Conservation (phyloP, 2,888 invertebrate genomes). For the Oconnorella tubifera region DNA sequence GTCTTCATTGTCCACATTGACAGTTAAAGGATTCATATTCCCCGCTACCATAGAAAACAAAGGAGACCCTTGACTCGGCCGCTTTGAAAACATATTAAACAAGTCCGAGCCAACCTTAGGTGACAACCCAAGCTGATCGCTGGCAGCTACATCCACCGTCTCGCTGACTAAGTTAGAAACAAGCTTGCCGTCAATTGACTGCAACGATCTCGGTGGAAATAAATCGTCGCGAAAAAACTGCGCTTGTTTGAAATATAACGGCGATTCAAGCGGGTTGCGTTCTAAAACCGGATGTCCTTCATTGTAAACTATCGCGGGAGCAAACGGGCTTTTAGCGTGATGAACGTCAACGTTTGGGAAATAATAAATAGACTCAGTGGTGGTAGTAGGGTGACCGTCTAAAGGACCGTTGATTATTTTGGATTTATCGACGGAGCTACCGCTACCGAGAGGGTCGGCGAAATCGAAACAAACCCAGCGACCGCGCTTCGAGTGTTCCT, state of each 20-base stretch:
- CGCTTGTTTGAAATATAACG: no score
- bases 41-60: neutral
- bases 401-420: neutral
- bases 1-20: no score
- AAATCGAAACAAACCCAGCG: conserved; percentile 94
- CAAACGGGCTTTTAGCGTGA: conserved; percentile 49
- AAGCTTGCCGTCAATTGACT: no score
- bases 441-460: conserved; percentile 66
- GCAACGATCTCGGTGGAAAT: no score
- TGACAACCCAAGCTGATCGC: neutral
- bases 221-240: neutral
- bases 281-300: conserved; percentile 31
- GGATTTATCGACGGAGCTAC: neutral
- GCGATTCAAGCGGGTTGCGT: conserved; percentile 20
- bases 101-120: neutral
- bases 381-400: neutral
- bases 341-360: conserved; percentile 39
- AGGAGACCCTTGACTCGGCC: neutral
- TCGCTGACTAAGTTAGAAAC: no score
- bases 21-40: no score
- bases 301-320: conserved; percentile 25
- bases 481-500: conserved; percentile 85
- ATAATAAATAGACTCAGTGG: conserved; percentile 21
- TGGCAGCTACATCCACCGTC: neutral
- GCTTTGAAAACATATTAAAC: neutral